phyloP scores from a whole-genome alignment of 2,888 invertebrate genomes.

The Agrochola circellaris region DNA sequence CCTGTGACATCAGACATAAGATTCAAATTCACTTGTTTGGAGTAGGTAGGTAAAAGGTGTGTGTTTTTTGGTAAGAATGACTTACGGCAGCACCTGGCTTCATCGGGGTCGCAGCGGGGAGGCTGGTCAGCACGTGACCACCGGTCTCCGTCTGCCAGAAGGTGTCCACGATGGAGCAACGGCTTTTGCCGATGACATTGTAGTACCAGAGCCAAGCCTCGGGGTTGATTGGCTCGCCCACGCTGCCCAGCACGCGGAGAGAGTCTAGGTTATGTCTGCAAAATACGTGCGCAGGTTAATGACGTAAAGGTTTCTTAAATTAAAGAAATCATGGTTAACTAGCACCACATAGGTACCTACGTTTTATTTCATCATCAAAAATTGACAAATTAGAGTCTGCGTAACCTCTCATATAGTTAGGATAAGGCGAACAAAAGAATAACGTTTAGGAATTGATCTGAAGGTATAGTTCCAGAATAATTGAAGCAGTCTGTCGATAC shows the following conservation, averaged over 20 bases:
- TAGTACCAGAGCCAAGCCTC: constrained; percentile 99
- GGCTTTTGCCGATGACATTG: constrained; percentile 94
- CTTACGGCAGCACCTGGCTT: constrained; percentile 99
- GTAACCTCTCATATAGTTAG: not conserved
- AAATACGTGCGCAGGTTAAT: constrained; percentile 2
- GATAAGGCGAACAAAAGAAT: not conserved
- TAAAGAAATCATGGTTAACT: constrained; percentile 1
- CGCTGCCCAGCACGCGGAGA: constrained; percentile 97
- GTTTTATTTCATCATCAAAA: not conserved
- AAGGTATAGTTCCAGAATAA: not conserved
- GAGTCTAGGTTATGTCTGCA: constrained; percentile 92
- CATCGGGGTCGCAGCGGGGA: constrained; percentile 98
- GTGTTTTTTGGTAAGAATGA: constrained; percentile 55
- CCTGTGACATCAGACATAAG: constrained; percentile 87
- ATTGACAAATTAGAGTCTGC: not conserved
- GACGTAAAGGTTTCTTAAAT: not conserved
- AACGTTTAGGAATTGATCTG: not conserved
- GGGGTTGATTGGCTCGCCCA: constrained; percentile 99
- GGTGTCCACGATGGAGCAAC: constrained; percentile 98
- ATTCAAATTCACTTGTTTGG: not conserved
- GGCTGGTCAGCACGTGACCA: constrained; percentile 98
- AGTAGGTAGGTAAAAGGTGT: not conserved
- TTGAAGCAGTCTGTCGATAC: not conserved
- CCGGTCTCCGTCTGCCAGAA: constrained; percentile 99
- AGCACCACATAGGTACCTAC: not conserved